Conservation (phyloP, 2,888 invertebrate species). For the Cylindroiulus punctatus region DNA sequence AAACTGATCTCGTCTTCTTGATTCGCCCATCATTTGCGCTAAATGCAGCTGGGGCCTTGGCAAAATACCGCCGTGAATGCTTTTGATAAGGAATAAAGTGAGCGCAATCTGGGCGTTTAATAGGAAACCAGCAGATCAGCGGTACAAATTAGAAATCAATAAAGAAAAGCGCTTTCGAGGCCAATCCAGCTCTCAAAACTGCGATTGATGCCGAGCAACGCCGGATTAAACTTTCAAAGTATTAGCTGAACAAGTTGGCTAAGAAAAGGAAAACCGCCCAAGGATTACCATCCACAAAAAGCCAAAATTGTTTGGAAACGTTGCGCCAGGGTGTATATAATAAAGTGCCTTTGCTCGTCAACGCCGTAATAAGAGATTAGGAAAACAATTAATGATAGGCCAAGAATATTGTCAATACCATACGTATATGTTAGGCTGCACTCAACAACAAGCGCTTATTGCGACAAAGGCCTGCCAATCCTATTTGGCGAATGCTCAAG, state of each 20-base stretch:
- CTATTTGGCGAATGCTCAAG: not conserved
- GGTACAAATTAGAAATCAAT: not conserved
- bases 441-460: constrained; percentile 11
- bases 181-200: no score
- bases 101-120: not conserved
- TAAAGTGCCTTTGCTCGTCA: not conserved
- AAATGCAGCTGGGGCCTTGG: no score
- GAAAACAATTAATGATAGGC: not conserved
- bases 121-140: not conserved
- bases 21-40: no score
- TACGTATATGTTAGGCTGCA: not conserved
- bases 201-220: constrained; percentile 11
- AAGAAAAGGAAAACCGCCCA: not conserved
- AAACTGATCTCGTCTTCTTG: no score
- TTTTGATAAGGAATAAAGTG: not conserved
- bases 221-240: constrained; percentile 10
- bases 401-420: not conserved
- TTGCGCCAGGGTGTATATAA: not conserved
- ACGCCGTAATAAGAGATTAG: not conserved
- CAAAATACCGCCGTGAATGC: not conserved
- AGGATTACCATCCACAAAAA: not conserved
- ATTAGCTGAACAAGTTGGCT: constrained; percentile 2
- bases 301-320: not conserved
- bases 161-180: not conserved
- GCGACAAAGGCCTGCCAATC: not conserved